Evolutionary conservation across 2,113 vertebrate species (phyloP).

Genomic region (Girardinichthys multiradiatus): DNA sequence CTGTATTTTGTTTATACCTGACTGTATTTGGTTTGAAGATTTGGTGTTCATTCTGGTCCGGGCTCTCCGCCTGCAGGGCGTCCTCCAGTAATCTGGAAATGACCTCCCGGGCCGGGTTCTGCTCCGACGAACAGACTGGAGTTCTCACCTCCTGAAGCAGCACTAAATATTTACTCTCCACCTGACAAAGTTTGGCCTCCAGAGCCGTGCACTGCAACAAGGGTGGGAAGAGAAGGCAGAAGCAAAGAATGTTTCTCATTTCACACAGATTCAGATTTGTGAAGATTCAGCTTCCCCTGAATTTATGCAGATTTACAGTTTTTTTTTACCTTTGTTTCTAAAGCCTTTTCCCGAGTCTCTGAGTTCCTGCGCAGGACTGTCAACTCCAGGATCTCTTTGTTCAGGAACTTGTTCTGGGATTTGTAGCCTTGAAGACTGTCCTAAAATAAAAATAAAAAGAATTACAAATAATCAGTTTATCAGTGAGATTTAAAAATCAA

Average conservation of each 20-base stretch:
- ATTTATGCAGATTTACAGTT: constrained; percentile 4
- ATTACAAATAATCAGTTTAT: neutral
- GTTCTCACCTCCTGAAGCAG: constrained; percentile 94
- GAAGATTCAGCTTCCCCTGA: constrained; percentile 13
- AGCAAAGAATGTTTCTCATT: neutral
- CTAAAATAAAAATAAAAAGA: constrained; percentile 69
- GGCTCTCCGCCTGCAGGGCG: constrained; percentile 88
- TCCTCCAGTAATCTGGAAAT: constrained; percentile 93
- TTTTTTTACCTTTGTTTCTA: constrained; percentile 88
- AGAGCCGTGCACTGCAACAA: constrained; percentile 84
- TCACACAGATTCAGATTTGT: constrained; percentile 8
- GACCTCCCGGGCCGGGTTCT: constrained; percentile 85
- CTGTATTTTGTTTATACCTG: constrained; percentile 88
- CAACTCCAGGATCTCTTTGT: constrained; percentile 98
- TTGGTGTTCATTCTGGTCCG: constrained; percentile 86
- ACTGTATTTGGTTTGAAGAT: constrained; percentile 90
- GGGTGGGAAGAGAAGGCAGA: neutral
- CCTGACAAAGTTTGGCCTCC: constrained; percentile 95
- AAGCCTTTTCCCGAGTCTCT: constrained; percentile 87
- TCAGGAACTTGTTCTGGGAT: constrained; percentile 96
- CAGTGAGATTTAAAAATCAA: neutral
- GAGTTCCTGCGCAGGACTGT: constrained; percentile 90
- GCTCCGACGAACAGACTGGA: constrained; percentile 89
- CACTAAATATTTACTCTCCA: constrained; percentile 96
- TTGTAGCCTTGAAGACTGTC: constrained; percentile 96